phyloP scores from a whole-genome alignment of 2,113 vertebrate genomes.

The Oncorhynchus masou region DNA sequence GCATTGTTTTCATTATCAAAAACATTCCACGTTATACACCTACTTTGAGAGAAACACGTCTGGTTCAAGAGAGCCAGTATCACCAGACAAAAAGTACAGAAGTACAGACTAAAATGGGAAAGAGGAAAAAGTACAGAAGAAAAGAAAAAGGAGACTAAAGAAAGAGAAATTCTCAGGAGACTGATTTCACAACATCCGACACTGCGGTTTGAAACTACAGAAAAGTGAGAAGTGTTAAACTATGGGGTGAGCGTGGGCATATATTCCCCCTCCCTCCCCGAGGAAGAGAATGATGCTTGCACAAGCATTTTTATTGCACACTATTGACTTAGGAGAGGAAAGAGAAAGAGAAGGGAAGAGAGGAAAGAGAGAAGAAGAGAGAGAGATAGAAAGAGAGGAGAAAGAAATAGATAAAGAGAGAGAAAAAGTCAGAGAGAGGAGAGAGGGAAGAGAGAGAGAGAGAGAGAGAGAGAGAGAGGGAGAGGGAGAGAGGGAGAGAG shows the following conservation, averaged over 20 bases:
- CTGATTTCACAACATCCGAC: conserved; percentile 17
- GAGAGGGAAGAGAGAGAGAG: neutral
- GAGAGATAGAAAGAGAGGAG: neutral
- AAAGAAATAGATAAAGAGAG: neutral
- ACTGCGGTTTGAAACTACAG: conserved; percentile 5
- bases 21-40: too few relatives aligned
- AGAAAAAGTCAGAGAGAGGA: neutral
- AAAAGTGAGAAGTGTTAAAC: conserved; percentile 55
- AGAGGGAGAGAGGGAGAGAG: neutral
- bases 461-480: neutral
- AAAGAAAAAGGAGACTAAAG: neutral
- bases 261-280: conserved; percentile 34
- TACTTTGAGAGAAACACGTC: too few relatives aligned
- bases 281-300: conserved; percentile 48
- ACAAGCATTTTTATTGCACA: conserved; percentile 61
- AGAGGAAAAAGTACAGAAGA: neutral
- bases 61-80: neutral
- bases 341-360: neutral
- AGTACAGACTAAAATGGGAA: neutral
- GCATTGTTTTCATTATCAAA: neutral
- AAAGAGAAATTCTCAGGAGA: too few relatives aligned
- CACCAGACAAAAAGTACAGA: neutral
- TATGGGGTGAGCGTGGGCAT: conserved; percentile 45
- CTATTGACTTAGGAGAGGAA: conserved; percentile 60
- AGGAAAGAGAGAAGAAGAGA: neutral